These are phyloP conservation scores for Hippocampus zosterae DNA, from an alignment of 2,113 vertebrate species.

Conservation along the genomic window DNA sequence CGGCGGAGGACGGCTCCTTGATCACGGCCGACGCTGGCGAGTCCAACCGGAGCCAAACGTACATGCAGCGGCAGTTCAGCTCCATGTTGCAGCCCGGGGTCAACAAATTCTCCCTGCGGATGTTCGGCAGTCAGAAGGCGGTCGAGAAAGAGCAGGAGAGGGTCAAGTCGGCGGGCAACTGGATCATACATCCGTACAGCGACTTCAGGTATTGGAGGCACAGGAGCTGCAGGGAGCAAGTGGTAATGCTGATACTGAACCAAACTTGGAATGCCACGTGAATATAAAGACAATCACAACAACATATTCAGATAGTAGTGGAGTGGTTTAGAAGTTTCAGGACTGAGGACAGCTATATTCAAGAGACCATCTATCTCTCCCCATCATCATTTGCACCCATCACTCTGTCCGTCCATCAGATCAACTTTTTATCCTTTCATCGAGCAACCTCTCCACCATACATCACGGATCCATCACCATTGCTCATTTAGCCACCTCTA, in stretches of 20 bases:
- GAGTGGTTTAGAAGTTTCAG: conserved; percentile 37
- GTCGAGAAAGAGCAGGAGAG: conserved; percentile 92
- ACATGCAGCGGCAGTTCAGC: conserved; percentile 94
- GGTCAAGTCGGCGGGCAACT: conserved; percentile 93
- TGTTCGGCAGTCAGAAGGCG: conserved; percentile 97
- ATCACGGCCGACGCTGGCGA: conserved; percentile 78
- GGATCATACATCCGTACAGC: conserved; percentile 97
- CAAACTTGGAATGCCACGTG: background rate
- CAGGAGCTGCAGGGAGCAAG: background rate
- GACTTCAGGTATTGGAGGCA: conserved; percentile 86
- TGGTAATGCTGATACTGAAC: too few relatives aligned
- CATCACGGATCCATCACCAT: too few relatives aligned
- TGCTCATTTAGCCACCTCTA: too few relatives aligned
- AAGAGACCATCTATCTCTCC: background rate
- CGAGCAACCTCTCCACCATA: too few relatives aligned
- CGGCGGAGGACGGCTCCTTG: conserved; percentile 73
- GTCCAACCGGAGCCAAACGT: conserved; percentile 79
- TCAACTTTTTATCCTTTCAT: too few relatives aligned
- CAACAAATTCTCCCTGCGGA: conserved; percentile 98
- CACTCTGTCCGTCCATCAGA: too few relatives aligned
- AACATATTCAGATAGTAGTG: background rate
- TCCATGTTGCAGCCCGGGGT: conserved; percentile 95
- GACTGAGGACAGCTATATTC: conserved; percentile 53
- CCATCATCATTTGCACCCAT: background rate
- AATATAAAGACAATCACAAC: background rate